These are phyloP conservation scores for Periplaneta americana DNA, from an alignment of 1,140 invertebrate species.

Conservation along the genomic window DNA sequence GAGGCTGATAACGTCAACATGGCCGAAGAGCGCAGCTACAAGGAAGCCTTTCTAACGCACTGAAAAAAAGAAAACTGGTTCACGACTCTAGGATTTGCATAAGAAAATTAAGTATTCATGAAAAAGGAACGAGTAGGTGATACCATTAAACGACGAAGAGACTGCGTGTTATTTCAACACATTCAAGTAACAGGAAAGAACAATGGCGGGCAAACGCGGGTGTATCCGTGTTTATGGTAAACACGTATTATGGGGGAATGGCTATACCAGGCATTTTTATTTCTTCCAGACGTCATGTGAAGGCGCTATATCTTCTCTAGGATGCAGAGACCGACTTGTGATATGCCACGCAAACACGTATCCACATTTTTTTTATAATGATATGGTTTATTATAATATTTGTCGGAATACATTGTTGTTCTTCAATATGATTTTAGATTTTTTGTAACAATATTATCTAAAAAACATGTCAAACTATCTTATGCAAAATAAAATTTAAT, in stretches of 20 bases:
- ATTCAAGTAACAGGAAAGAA: not conserved
- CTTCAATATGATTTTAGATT: no score
- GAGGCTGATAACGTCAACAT: not conserved
- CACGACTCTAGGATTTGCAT: not conserved
- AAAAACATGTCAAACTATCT: no score
- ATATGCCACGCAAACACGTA: no score
- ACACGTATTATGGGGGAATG: not conserved
- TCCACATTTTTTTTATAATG: no score
- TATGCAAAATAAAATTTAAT: no score
- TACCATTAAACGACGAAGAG: not conserved
- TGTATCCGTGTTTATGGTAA: not conserved
- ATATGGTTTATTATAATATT: no score
- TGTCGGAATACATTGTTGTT: no score
- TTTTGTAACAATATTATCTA: no score
- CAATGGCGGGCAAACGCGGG: not conserved
- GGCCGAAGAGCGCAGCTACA: not conserved
- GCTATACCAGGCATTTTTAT: not conserved
- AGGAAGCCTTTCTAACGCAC: not conserved
- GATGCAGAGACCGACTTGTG: no score
- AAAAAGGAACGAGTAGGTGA: not conserved
- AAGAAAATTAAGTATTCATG: slow-evolving; percentile 7
- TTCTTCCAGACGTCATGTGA: not conserved
- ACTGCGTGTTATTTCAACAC: not conserved
- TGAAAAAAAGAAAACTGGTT: not conserved
- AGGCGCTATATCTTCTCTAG: not conserved